Conservation (phyloP, 1,140 invertebrate genomes). For the Heliothis subflexa region DNA sequence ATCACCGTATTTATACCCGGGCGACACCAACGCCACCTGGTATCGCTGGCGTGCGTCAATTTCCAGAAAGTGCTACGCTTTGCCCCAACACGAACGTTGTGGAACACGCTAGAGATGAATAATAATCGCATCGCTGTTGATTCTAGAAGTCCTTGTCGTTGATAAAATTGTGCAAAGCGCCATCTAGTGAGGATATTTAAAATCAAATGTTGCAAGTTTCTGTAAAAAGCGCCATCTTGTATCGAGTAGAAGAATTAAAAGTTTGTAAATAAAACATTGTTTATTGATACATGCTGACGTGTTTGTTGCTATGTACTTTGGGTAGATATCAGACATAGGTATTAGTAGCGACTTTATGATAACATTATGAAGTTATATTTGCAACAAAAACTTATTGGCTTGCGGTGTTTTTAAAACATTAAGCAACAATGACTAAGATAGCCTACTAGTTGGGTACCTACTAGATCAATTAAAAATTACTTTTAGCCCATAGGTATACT, state of each 20-base stretch:
- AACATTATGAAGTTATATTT: neutral
- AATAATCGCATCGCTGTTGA: neutral
- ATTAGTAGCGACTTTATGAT: conserved; percentile 50
- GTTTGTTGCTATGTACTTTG: neutral
- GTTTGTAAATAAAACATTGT: neutral
- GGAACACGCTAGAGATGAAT: conserved; percentile 4
- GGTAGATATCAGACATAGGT: neutral
- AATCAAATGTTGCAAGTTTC: too few relatives aligned
- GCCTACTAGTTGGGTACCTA: too few relatives aligned
- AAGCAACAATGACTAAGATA: too few relatives aligned
- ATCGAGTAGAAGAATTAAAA: conserved; percentile 54
- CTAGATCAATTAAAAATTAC: too few relatives aligned
- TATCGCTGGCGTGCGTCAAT: conserved; percentile 51
- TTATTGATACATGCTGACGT: neutral
- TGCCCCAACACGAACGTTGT: conserved; percentile 46
- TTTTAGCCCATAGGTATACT: too few relatives aligned
- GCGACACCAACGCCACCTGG: conserved; percentile 66
- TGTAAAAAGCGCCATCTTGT: conserved; percentile 60
- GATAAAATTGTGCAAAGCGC: conserved; percentile 44
- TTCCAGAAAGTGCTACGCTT: conserved; percentile 58
- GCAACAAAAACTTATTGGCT: too few relatives aligned
- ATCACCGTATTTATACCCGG: conserved; percentile 66
- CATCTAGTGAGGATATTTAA: conserved; percentile 54
- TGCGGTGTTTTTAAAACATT: too few relatives aligned
- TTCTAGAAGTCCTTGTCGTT: conserved; percentile 23